Evolutionary conservation across 2,797 vertebrate species (phyloP), one percentile per base, ranked within the genome.

Genomic region (Sternarchorhynchus goeldii): DNA sequence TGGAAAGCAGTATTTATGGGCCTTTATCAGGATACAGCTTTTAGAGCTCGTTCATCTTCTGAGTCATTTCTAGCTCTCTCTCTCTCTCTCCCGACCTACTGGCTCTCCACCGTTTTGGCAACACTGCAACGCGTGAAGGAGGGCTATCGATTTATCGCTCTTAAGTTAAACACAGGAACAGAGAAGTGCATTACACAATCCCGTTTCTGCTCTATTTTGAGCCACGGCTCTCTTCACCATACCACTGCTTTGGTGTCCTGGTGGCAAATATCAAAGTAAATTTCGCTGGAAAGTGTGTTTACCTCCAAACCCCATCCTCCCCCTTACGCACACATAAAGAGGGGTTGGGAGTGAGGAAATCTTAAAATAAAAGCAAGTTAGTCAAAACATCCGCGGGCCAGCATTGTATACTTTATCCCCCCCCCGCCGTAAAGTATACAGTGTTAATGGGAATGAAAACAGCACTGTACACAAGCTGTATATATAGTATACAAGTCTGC

Each of bases 141-240:
- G 88, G 88, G 59, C 83, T 89, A 92, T 93, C 78, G 91, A 93
- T 92, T 62, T 69, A 88, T 71, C 80, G 82, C 85, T 86, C 79
- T 85, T 86, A 86, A 89, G 87, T 88, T 86, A 88, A 67, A 82
- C 75, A 80, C 87, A 89, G 77, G 75, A 85, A 80, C 58, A 45
- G 70, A 64, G 55, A 55, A 86, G 80, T 88, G 83, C 87, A 64
- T 85, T 92, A 92, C 90, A 91, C 91, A 92, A 93, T 88, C 75
- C 64, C 1, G 73, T 81, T 82, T 57, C 29, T 68, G 83, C 87
- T 88, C 89, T 91, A 92, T 92, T 92, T 92, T 88, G 75, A 90
- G 87, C 79, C 73, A 53, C 16, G 82, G 81, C 84, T 80, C 78
- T 78, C 53, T 71, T 58, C 31, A 57, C 53, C 68, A 70, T 32